Percentiles rank a stretch among this genome's conserved stretches.
These are phyloP conservation scores for Colistium nudipinnis DNA, from an alignment of 2,113 vertebrate species.

Conservation along the genomic window DNA sequence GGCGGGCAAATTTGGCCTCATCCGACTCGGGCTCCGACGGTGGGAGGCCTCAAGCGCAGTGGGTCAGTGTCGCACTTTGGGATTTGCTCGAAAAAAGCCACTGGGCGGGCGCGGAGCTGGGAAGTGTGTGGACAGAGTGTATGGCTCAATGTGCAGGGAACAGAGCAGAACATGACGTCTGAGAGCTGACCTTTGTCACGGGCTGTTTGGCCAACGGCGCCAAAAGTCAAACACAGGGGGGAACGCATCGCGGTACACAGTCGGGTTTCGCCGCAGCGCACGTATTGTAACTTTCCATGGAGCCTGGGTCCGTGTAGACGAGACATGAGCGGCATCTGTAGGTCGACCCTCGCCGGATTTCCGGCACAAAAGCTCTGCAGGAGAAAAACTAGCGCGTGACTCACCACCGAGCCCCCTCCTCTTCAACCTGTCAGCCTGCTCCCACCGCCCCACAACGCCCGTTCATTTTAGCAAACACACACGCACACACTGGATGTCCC, in stretches of 20 bases:
- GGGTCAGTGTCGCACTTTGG: no score
- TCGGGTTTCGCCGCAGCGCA: not conserved
- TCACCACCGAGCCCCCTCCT: conserved; percentile 43
- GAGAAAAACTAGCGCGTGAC: conserved; percentile 46
- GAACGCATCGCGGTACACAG: not conserved
- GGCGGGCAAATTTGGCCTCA: conserved; percentile 36
- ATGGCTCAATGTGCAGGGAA: not conserved
- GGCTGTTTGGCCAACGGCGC: conserved; percentile 9
- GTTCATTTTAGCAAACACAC: conserved; percentile 48
- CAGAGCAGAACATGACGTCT: conserved; percentile 24
- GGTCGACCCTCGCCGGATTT: conserved; percentile 10
- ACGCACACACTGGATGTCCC: conserved; percentile 35
- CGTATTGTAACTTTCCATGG: conserved; percentile 8
- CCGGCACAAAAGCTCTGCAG: conserved; percentile 10
- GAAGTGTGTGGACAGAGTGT: conserved; percentile 33
- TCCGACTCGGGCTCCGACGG: conserved; percentile 22
- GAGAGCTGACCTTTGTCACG: conserved; percentile 4
- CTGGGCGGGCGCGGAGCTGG: not conserved
- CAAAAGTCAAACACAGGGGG: conserved; percentile 6
- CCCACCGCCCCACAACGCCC: conserved; percentile 23
- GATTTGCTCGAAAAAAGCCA: conserved; percentile 18
- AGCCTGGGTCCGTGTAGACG: not conserved
- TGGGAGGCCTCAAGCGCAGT: conserved; percentile 19
- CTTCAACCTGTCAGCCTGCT: conserved; percentile 22
- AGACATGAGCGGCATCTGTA: not conserved